These are phyloP conservation scores for Neria commutata DNA, from an alignment of 2,888 invertebrate species.

Conservation along the genomic window DNA sequence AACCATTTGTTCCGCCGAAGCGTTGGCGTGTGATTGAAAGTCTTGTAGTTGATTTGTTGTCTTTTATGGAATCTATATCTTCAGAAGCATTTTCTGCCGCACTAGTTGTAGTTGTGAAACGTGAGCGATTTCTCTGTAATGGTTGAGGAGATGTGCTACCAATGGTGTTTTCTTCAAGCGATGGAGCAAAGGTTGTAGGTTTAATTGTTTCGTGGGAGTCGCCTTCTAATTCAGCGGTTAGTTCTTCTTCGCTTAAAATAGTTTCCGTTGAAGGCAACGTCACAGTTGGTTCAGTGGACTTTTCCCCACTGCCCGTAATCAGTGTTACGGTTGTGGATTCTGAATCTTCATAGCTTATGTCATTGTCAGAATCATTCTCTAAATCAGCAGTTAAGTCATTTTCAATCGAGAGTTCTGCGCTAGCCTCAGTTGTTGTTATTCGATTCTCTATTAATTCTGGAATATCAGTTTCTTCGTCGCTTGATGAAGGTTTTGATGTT, in stretches of 20 bases:
- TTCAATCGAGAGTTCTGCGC: not conserved
- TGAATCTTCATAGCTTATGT: too few species aligned
- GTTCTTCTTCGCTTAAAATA: not conserved
- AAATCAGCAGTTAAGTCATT: not conserved
- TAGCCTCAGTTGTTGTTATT: too few species aligned
- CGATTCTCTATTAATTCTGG: too few species aligned
- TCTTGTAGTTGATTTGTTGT: too few species aligned
- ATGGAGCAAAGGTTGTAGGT: not conserved
- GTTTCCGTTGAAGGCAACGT: not conserved
- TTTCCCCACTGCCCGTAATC: not conserved
- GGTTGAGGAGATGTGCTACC: conserved; percentile 16
- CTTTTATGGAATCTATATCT: too few species aligned
- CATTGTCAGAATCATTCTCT: too few species aligned
- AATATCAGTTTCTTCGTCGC: too few species aligned
- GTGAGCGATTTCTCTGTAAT: conserved; percentile 13
- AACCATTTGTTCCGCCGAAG: too few species aligned
- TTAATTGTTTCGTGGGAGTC: not conserved
- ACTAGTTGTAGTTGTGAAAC: conserved; percentile 7
- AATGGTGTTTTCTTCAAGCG: not conserved
- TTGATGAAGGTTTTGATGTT: too few species aligned
- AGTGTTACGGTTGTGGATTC: not conserved
- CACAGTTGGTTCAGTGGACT: not conserved
- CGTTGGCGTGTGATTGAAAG: too few species aligned
- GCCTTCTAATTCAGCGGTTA: conserved; percentile 4
- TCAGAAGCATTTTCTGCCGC: conserved; percentile 12